Percentiles rank a stretch among this genome's conserved stretches.
phyloP scores from a whole-genome alignment of 37 sponge, comb jelly and placozoan genomes.

The Crambe crambe region DNA sequence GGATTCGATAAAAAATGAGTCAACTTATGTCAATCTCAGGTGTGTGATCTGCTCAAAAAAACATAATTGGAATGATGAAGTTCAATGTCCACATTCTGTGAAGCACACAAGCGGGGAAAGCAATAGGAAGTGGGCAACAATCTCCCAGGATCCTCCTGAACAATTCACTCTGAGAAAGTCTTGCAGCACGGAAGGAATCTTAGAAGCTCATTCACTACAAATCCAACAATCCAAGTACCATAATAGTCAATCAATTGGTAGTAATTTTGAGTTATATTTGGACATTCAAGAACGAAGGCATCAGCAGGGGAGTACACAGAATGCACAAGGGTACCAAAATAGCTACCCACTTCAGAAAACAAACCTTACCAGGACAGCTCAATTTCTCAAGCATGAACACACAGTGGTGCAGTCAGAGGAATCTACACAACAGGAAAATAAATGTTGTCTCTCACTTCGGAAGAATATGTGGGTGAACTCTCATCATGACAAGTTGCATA shows the following conservation, averaged over 20 bases:
- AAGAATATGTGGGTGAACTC: not conserved
- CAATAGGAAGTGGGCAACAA: not conserved
- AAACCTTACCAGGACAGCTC: too few relatives aligned
- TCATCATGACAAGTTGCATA: not conserved
- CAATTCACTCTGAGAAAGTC: not conserved
- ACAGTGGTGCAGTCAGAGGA: not conserved
- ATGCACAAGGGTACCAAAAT: not conserved
- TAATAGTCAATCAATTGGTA: too few relatives aligned
- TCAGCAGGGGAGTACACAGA: not conserved
- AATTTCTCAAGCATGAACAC: not conserved
- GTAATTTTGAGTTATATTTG: too few relatives aligned
- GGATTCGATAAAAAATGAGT: not conserved
- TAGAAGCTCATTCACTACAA: not conserved
- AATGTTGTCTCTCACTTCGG: not conserved
- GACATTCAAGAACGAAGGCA: not conserved
- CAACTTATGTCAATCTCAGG: not conserved
- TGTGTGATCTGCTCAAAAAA: not conserved
- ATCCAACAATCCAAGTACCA: not conserved
- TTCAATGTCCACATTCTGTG: not conserved
- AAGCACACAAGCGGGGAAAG: not conserved
- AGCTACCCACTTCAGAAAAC: not conserved
- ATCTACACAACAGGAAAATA: not conserved
- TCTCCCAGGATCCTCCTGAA: not conserved
- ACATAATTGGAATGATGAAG: not conserved
- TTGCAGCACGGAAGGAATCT: not conserved